Conservation (phyloP, 2,797 vertebrate species). For the Tangara arthus region DNA sequence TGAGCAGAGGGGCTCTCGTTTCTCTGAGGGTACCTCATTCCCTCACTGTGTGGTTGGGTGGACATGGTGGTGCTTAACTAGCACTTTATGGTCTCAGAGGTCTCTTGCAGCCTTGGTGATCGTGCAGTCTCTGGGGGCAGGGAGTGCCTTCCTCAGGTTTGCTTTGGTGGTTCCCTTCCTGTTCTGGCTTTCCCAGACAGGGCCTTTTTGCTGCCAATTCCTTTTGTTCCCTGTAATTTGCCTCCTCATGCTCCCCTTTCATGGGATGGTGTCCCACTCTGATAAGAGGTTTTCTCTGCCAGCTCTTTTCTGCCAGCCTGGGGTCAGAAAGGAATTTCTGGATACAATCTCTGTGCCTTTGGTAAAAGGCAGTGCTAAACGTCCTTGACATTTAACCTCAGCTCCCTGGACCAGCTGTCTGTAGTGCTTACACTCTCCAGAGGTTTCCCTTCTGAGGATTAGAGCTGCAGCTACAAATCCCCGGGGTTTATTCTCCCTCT, state of each 20-base stretch:
- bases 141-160: background rate
- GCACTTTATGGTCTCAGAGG: background rate
- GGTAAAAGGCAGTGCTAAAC: background rate
- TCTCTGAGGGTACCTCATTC: rapidly evolving
- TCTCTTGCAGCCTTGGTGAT: background rate
- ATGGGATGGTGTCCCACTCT: background rate
- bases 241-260: background rate
- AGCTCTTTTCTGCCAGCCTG: background rate
- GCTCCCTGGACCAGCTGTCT: background rate
- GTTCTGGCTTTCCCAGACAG: rapidly evolving
- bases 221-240: background rate
- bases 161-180: background rate
- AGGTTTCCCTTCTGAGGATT: background rate
- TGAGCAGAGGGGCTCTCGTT: background rate
- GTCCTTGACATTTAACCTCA: background rate
- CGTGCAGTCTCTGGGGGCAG: background rate
- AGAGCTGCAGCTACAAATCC: background rate
- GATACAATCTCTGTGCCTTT: background rate
- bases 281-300: background rate
- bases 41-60: rapidly evolving
- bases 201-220: background rate
- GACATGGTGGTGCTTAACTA: rapidly evolving
- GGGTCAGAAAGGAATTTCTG: background rate
- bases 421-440: background rate
- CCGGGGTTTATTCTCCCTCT: background rate